A percentile compares a stretch with the other conserved stretches of the same genome.
Conservation (phyloP, 2,888 invertebrate species). For the Limenitis arthemis region DNA sequence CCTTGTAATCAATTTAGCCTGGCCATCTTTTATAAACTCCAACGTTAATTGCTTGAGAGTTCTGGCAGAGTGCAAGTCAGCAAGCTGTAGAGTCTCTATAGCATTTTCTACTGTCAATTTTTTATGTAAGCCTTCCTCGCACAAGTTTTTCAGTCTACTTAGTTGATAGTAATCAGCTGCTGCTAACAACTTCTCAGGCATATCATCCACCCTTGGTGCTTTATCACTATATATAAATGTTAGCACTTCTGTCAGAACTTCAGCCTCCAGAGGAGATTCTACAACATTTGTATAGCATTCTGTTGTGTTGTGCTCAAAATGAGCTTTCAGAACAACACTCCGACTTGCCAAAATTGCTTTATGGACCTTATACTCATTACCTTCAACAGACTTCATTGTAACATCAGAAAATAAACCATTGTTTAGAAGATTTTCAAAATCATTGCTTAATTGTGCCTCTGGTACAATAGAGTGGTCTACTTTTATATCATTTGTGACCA, state of each 20-base stretch:
- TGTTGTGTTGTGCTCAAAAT: constrained; percentile 60
- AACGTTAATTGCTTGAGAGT: constrained; percentile 48
- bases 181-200: constrained; percentile 56
- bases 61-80: constrained; percentile 57
- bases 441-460: constrained; percentile 50
- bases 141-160: constrained; percentile 50
- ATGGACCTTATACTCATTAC: constrained; percentile 53
- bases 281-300: constrained; percentile 55
- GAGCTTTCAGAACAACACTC: constrained; percentile 58
- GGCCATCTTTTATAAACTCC: constrained; percentile 63
- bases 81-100: constrained; percentile 55
- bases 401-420: constrained; percentile 58
- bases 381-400: constrained; percentile 54
- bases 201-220: constrained; percentile 56
- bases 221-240: constrained; percentile 61
- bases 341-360: constrained; percentile 59
- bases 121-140: constrained; percentile 59
- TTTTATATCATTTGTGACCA: constrained; percentile 57
- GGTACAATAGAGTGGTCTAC: constrained; percentile 44
- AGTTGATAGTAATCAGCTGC: constrained; percentile 64
- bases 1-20: constrained; percentile 55
- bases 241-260: constrained; percentile 52
- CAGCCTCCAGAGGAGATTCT: constrained; percentile 53
- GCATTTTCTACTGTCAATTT: constrained; percentile 61
- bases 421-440: constrained; percentile 53